phyloP scores from a whole-genome alignment of 2,888 invertebrate genomes.

The Drosophila melanocephala region DNA sequence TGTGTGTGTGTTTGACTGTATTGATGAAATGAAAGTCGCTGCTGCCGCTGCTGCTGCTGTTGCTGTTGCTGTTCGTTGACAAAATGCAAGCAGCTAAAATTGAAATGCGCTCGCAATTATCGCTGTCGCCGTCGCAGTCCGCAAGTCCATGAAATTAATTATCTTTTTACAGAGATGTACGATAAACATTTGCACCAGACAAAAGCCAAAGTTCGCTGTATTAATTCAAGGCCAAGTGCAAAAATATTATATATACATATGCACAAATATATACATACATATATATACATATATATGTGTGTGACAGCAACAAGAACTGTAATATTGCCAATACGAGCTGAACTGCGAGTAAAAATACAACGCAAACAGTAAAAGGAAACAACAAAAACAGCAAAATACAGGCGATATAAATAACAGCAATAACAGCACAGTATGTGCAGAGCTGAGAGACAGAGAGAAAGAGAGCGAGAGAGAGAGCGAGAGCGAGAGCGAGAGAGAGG shows the following conservation, averaged over 20 bases:
- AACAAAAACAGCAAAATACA: slow-evolving; percentile 4
- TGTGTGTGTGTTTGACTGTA: slow-evolving; percentile 22
- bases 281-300: background rate
- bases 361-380: slow-evolving; percentile 34
- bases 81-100: slow-evolving; percentile 73
- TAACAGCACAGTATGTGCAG: slow-evolving; percentile 9
- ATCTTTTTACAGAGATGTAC: slow-evolving; percentile 80
- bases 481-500: background rate
- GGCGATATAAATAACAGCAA: background rate
- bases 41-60: slow-evolving; percentile 8
- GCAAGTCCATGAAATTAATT: slow-evolving; percentile 70
- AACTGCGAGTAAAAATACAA: slow-evolving; percentile 30
- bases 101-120: slow-evolving; percentile 78
- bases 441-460: background rate
- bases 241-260: slow-evolving; percentile 27
- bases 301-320: slow-evolving; percentile 16
- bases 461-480: background rate
- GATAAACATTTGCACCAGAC: slow-evolving; percentile 72
- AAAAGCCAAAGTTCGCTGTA: slow-evolving; percentile 84
- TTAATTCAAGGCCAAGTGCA: slow-evolving; percentile 84
- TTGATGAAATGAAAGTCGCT: slow-evolving; percentile 58
- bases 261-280: slow-evolving; percentile 19
- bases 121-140: slow-evolving; percentile 28
- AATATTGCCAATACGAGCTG: slow-evolving; percentile 3
- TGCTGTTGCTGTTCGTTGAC: slow-evolving; percentile 49